Base-by-base conservation (phyloP, 2,888 invertebrate species). In the Encarsia formosa region DNA sequence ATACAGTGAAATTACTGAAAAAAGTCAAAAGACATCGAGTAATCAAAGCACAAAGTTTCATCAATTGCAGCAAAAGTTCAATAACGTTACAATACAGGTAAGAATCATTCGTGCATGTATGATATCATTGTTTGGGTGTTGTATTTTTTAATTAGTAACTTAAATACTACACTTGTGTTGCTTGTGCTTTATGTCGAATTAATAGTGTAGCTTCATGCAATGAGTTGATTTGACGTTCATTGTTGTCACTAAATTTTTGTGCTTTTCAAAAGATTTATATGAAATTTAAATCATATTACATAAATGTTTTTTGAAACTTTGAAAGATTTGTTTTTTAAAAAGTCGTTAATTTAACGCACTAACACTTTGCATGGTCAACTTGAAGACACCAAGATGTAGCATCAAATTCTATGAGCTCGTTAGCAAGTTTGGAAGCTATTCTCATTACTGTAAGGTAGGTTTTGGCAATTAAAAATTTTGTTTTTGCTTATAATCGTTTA, bases 31-130 rank as follows among this genome's bases (percentile, higher is more conserved):
- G 69, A 88, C 88, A 1, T 83, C 79, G 60, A 84, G 82, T 37
- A 88, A 88, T 72, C 86, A 88, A 67, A 87, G 80, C 65, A 88
- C 88, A 5, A 88, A 88, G 73, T 88, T 89, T 73, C 88, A 88
- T 65, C 86, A 87, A 64, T 77, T 89, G 59, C 88, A 88, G 69
- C 84, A 85, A 51, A 83, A 85, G 77, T 87, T 88, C 71, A 84
- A 83, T 45, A 83, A 81, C 55, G 80, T 80, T 62, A 76, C 78
- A 15, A 63, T 73, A 32, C 71, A 72, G 68, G 73, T 73, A 61
- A 59, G 58, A 57, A 20, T 16, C 42, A 39, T n/a, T 23, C 16
- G 37, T 49, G 35, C 29, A 42, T 26, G 26, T 5, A 22, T 24
- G 2, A 24, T 39, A 15, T 13, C n/a, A 9, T 44, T 32, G 57